Percentiles rank a stretch among this genome's conserved stretches.
Evolutionary conservation across 2,888 invertebrate genomes (phyloP).

Genomic region (Athalia rosae): DNA sequence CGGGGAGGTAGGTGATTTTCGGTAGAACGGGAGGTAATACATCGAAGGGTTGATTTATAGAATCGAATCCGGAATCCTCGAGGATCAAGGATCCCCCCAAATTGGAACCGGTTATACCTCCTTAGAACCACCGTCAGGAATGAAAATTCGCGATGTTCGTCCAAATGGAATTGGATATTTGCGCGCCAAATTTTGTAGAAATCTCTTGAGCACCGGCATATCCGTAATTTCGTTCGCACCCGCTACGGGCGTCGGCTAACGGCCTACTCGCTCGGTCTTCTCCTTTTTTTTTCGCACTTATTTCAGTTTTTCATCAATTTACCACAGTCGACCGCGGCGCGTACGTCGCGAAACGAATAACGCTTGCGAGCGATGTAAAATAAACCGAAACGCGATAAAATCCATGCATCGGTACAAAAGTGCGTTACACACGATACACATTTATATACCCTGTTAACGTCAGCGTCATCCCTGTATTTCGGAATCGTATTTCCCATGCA

Average conservation of each 20-base stretch:
- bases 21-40: no score
- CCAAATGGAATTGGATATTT: conserved; percentile 39
- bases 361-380: neutral
- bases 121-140: conserved; percentile 22
- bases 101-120: conserved; percentile 20
- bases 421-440: neutral
- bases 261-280: conserved; percentile 2
- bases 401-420: neutral
- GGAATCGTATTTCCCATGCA: no score
- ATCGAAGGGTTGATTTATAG: no score
- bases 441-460: neutral
- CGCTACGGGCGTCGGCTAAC: neutral
- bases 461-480: neutral
- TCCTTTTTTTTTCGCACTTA: neutral
- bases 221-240: conserved; percentile 39
- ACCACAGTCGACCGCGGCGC: neutral
- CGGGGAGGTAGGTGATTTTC: neutral
- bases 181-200: conserved; percentile 32
- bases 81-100: conserved; percentile 5
- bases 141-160: conserved; percentile 26
- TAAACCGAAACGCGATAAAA: conserved; percentile 25
- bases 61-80: no score
- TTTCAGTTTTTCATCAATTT: neutral
- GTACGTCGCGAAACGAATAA: neutral
- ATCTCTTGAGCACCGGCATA: conserved; percentile 32